A percentile compares a stretch with the other conserved stretches of the same genome.
phyloP scores from a whole-genome alignment of 2,797 vertebrate genomes.

The Taeniopygia guttata region DNA sequence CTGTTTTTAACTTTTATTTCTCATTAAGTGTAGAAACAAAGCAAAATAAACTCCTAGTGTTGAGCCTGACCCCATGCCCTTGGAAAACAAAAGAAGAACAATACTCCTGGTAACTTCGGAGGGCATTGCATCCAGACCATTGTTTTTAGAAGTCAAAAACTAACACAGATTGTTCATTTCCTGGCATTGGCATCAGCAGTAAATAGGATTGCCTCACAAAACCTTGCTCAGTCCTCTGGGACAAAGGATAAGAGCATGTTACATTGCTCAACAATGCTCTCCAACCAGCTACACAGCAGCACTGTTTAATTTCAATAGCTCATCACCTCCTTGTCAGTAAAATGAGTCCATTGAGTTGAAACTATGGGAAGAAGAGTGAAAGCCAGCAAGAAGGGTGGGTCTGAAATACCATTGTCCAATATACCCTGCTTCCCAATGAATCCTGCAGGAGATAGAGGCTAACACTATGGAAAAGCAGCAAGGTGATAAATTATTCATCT shows the following conservation, averaged over 20 bases:
- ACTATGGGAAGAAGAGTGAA: slow-evolving; percentile 6
- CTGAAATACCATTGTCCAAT: background rate
- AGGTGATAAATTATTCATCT: background rate
- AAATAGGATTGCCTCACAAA: slow-evolving; percentile 58
- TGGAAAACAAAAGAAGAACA: slow-evolving; percentile 49
- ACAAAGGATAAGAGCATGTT: slow-evolving; percentile 56
- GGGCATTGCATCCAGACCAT: slow-evolving; percentile 42
- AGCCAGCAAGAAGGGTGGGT: background rate
- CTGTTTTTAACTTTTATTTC: slow-evolving; percentile 35
- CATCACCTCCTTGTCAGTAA: slow-evolving; percentile 26
- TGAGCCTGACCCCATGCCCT: background rate
- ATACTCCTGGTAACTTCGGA: slow-evolving; percentile 53
- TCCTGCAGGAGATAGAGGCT: background rate
- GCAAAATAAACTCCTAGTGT: background rate
- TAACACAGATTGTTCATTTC: slow-evolving; percentile 63
- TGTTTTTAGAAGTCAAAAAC: slow-evolving; percentile 62
- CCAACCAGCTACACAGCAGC: slow-evolving; percentile 14
- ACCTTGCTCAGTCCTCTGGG: slow-evolving; percentile 50
- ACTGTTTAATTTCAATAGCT: slow-evolving; percentile 26
- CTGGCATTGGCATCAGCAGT: slow-evolving; percentile 55
- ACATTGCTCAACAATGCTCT: slow-evolving; percentile 46
- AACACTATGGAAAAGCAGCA: background rate
- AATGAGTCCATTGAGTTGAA: background rate
- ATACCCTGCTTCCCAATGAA: background rate
- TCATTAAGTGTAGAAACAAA: slow-evolving; percentile 14